Evolutionary conservation across 2,888 invertebrate species (phyloP), one percentile per base, ranked within the genome.

Genomic region (Dichetophora obliterata): DNA sequence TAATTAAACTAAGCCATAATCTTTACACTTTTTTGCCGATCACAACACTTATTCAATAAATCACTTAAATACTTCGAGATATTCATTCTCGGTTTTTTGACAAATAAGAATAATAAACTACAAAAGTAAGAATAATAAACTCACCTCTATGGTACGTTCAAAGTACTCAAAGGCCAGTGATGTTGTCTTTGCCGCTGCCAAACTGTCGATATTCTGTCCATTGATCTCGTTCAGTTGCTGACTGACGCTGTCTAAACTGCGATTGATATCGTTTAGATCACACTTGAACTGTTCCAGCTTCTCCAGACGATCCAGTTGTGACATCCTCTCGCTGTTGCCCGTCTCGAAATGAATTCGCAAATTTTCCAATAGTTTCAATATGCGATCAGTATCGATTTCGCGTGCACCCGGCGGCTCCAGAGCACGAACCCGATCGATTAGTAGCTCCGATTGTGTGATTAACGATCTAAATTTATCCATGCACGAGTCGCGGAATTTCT

Each of bases 61-160:
- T 3, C 31, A 65, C 27, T 37, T 65, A 34, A 19, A 34, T 6
- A 27, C 59, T 24, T 14, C 2, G 2, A 16, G 24, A 3, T 14
- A 5, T 27, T 27, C 27, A 0, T 11, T 27, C 22, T 54, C 6
- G 14, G n/a, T n/a, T n/a, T n/a, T n/a, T n/a, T n/a, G n/a, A n/a
- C n/a, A n/a, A n/a, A n/a, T n/a, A n/a, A n/a, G n/a, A n/a, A n/a
- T n/a, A n/a, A n/a, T n/a, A n/a, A n/a, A n/a, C n/a, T 22, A 22
- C 57, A n/a, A 14, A 24, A 24, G 19, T 5, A 24, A 24, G 9
- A 19, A 54, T 6, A n/a, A 50, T 16, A 79, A 80, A 88, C 89
- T 90, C 89, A 95, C 95, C 91, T 93, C 92, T 81, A 95, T 92
- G 73, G 94, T 94, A 87, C 93, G 93, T 89, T 95, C 94, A 87